Conservation (phyloP, 2,888 invertebrate species). For the Sericinus montela region DNA sequence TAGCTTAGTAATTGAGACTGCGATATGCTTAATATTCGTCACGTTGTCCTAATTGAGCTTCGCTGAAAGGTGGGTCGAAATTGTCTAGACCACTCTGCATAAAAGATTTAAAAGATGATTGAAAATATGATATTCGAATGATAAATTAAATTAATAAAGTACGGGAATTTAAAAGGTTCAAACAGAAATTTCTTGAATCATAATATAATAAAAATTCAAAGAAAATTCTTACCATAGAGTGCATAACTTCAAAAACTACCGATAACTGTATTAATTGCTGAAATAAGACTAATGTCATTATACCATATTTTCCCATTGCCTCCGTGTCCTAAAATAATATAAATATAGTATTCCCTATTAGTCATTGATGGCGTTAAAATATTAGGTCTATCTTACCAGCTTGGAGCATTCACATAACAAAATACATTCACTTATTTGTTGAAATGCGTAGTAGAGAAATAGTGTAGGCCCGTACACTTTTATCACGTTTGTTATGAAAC, state of each 20-base stretch:
- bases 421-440: slow-evolving; percentile 23
- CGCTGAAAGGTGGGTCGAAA: too few relatives aligned
- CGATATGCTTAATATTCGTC: too few relatives aligned
- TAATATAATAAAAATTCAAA: background rate
- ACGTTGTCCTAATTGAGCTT: too few relatives aligned
- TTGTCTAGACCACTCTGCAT: too few relatives aligned
- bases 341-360: background rate
- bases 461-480: slow-evolving; percentile 21
- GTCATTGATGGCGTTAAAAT: background rate
- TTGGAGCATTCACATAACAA: slow-evolving; percentile 22
- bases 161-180: too few relatives aligned
- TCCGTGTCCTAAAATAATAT: slow-evolving; percentile 17
- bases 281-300: slow-evolving; percentile 27
- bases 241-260: slow-evolving; percentile 32
- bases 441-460: slow-evolving; percentile 20
- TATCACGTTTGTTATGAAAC: background rate
- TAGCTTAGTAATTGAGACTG: too few relatives aligned
- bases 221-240: slow-evolving; percentile 30
- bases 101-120: too few relatives aligned
- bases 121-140: too few relatives aligned
- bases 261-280: slow-evolving; percentile 36
- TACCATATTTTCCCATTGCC: slow-evolving; percentile 21
- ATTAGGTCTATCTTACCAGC: slow-evolving; percentile 12
- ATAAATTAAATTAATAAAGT: too few relatives aligned
- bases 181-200: too few relatives aligned